A percentile compares a stretch with the other conserved stretches of the same genome.
phyloP scores from a whole-genome alignment of 2,888 invertebrate genomes.

The Mechanitis mazaeus region DNA sequence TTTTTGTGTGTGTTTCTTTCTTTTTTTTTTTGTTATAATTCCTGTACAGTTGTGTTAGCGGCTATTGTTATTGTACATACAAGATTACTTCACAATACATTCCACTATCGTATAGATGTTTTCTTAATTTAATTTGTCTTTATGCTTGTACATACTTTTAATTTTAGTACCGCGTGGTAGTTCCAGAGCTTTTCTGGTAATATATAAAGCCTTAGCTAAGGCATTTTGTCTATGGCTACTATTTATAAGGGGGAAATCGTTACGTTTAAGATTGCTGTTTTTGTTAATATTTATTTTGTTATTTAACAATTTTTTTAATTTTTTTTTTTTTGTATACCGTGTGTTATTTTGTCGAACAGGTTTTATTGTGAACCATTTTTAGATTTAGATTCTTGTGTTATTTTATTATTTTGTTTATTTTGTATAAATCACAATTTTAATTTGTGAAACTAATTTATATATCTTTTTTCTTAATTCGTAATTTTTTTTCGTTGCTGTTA shows the following conservation, averaged over 20 bases:
- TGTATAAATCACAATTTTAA: conserved; percentile 39
- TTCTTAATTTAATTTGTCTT: conserved; percentile 27
- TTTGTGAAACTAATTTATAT: conserved; percentile 40
- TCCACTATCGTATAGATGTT: conserved; percentile 38
- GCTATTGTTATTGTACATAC: conserved; percentile 34
- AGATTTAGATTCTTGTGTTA: conserved; percentile 40
- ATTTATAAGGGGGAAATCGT: conserved; percentile 67
- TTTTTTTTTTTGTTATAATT: conserved; percentile 24
- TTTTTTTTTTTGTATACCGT: conserved; percentile 48
- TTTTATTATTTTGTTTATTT: conserved; percentile 46
- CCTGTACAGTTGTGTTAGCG: conserved; percentile 31
- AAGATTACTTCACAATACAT: conserved; percentile 42
- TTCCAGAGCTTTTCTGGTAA: too few species aligned
- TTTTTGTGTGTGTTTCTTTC: conserved; percentile 31
- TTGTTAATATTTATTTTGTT: conserved; percentile 72
- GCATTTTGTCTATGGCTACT: conserved; percentile 25
- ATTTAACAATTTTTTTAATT: conserved; percentile 50
- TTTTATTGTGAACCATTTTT: conserved; percentile 15
- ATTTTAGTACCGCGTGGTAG: conserved; percentile 18
- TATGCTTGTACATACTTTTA: conserved; percentile 27
- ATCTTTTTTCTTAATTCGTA: conserved; percentile 39
- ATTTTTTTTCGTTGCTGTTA: conserved; percentile 69
- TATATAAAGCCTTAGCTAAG: neutral
- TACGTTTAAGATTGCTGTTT: conserved; percentile 73
- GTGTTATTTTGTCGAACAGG: conserved; percentile 48